Conservation (phyloP, 1,140 invertebrate genomes). For the Whitmania pigra region DNA sequence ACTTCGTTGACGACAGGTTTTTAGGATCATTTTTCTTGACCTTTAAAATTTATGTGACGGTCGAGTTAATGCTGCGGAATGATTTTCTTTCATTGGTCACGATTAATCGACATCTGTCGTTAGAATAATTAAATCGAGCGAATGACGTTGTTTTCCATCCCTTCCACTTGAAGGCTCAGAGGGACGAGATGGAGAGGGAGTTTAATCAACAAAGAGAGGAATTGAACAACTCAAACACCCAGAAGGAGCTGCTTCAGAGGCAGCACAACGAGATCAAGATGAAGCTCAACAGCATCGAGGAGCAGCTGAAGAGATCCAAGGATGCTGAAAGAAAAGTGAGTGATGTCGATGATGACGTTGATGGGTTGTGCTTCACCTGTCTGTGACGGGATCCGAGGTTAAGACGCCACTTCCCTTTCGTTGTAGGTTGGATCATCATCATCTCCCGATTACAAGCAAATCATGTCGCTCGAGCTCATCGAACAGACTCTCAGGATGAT, state of each 20-base stretch:
- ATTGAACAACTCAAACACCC: neutral
- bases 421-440: too few species aligned
- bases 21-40: too few species aligned
- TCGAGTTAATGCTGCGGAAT: neutral
- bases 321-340: neutral
- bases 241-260: slow-evolving; percentile 3
- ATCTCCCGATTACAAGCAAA: too few species aligned
- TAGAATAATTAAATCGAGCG: too few species aligned
- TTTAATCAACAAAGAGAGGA: neutral
- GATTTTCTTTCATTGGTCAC: too few species aligned
- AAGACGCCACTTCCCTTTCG: neutral
- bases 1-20: too few species aligned
- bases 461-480: too few species aligned
- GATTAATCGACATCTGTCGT: too few species aligned
- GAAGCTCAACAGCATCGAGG: neutral
- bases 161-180: neutral
- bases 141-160: neutral
- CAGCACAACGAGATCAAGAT: neutral
- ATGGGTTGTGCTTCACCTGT: too few species aligned
- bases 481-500: too few species aligned
- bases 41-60: neutral
- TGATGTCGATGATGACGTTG: neutral
- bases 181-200: neutral
- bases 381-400: neutral
- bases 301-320: neutral